A percentile compares a stretch with the other conserved stretches of the same genome.
phyloP scores from a whole-genome alignment of 2,888 invertebrate species.

The Drosophila paracracens region DNA sequence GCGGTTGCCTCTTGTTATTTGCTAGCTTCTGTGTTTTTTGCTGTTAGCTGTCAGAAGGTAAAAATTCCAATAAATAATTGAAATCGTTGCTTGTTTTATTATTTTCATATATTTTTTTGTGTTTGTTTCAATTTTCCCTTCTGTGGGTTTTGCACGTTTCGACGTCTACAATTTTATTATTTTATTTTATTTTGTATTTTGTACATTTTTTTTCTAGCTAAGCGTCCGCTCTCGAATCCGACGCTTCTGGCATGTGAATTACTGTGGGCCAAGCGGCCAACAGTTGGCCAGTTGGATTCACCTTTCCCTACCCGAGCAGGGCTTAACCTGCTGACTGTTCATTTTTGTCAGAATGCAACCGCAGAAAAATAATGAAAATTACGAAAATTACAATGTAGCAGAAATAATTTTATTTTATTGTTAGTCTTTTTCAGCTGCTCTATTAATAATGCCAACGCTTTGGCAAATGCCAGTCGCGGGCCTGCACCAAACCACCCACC shows the following conservation, averaged over 20 bases:
- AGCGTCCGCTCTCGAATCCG: slow-evolving; percentile 25
- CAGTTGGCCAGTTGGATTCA: slow-evolving; percentile 1
- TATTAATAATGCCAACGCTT: slow-evolving; percentile 59
- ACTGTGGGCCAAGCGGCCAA: slow-evolving; percentile 28
- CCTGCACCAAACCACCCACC: neutral
- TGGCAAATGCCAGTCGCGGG: slow-evolving; percentile 15
- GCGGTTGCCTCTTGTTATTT: slow-evolving; percentile 30
- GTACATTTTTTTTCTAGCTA: slow-evolving; percentile 7
- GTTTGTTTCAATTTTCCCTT: slow-evolving; percentile 21
- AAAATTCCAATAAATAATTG: slow-evolving; percentile 78
- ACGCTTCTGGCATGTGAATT: slow-evolving; percentile 66
- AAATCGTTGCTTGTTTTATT: slow-evolving; percentile 68
- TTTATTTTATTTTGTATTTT: slow-evolving; percentile 40
- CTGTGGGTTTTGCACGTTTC: slow-evolving; percentile 34
- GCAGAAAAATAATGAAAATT: slow-evolving; percentile 47
- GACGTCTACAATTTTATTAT: slow-evolving; percentile 49
- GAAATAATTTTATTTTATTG: slow-evolving; percentile 26
- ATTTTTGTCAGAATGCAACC: slow-evolving; percentile 55
- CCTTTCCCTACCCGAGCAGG: neutral
- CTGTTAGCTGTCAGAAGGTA: slow-evolving; percentile 78
- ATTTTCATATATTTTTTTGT: slow-evolving; percentile 1
- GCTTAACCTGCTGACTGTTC: slow-evolving; percentile 24
- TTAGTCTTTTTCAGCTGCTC: slow-evolving; percentile 33
- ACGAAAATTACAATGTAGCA: slow-evolving; percentile 64
- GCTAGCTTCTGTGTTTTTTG: slow-evolving; percentile 60